phyloP scores from a whole-genome alignment of 2,888 invertebrate genomes.

The Tenthredo distinguenda region DNA sequence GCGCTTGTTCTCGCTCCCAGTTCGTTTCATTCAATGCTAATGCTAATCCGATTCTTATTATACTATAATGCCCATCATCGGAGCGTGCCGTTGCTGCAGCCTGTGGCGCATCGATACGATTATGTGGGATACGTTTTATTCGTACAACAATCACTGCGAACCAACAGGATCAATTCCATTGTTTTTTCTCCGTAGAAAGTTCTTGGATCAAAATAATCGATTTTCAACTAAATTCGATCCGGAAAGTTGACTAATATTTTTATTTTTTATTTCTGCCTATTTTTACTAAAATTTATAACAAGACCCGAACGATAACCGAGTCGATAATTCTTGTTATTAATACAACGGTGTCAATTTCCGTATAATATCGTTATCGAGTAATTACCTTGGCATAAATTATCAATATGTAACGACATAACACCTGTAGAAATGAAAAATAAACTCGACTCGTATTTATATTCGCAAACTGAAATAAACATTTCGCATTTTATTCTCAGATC shows the following conservation, averaged over 20 bases:
- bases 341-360: too few relatives aligned
- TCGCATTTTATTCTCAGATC: background rate
- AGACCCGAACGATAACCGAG: background rate
- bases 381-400: too few relatives aligned
- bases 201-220: background rate
- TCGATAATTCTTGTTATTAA: background rate
- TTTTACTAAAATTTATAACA: background rate
- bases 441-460: background rate
- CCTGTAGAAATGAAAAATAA: background rate
- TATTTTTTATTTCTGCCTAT: background rate
- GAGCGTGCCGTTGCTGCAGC: constrained; percentile 52
- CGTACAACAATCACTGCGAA: background rate
- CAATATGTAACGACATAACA: too few relatives aligned
- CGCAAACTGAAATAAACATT: background rate
- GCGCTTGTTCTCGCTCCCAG: constrained; percentile 70
- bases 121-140: background rate
- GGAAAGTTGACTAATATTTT: background rate
- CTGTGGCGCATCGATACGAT: constrained; percentile 57
- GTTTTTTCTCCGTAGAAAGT: background rate
- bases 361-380: too few relatives aligned
- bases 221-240: background rate
- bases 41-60: constrained; percentile 78
- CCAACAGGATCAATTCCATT: background rate
- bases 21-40: constrained; percentile 78
- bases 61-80: constrained; percentile 73